Percentiles rank a stretch among this genome's conserved stretches.
Evolutionary conservation across 2,797 vertebrate genomes (phyloP).

Genomic region (Erethizon dorsatum): DNA sequence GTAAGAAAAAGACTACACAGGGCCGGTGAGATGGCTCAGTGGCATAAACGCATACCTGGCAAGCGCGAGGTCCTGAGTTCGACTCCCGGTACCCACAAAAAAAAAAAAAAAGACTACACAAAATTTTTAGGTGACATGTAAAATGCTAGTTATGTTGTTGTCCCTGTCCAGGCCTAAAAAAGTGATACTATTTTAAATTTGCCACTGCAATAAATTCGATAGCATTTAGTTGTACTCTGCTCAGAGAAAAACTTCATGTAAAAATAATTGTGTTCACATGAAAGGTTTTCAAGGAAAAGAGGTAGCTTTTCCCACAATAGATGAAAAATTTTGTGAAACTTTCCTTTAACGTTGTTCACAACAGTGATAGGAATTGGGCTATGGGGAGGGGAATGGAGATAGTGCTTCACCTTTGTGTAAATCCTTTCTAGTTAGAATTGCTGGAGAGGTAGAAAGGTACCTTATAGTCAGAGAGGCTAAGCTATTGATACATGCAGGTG

Average conservation of each 20-base stretch:
- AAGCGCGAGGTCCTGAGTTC: too few species aligned
- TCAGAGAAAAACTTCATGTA: constrained; percentile 32
- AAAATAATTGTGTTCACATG: constrained; percentile 49
- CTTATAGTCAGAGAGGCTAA: not conserved
- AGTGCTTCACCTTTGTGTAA: not conserved
- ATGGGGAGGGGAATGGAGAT: not conserved
- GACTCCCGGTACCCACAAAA: too few species aligned
- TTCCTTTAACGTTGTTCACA: not conserved
- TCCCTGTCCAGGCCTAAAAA: not conserved
- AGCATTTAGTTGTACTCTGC: not conserved
- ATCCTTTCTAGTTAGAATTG: not conserved
- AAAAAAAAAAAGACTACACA: constrained; percentile 6
- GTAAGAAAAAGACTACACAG: not conserved
- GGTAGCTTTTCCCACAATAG: not conserved
- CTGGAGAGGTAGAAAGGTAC: not conserved
- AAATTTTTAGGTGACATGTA: not conserved
- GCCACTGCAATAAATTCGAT: not conserved
- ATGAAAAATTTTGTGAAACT: not conserved
- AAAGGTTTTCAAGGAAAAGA: constrained; percentile 44
- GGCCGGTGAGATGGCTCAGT: too few species aligned
- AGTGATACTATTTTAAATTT: constrained; percentile 19
- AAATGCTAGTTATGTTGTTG: not conserved
- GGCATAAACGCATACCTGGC: too few species aligned
- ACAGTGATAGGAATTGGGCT: not conserved
- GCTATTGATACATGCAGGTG: not conserved